phyloP scores from a whole-genome alignment of 2,797 vertebrate genomes.

The Echeneis naucrates region DNA sequence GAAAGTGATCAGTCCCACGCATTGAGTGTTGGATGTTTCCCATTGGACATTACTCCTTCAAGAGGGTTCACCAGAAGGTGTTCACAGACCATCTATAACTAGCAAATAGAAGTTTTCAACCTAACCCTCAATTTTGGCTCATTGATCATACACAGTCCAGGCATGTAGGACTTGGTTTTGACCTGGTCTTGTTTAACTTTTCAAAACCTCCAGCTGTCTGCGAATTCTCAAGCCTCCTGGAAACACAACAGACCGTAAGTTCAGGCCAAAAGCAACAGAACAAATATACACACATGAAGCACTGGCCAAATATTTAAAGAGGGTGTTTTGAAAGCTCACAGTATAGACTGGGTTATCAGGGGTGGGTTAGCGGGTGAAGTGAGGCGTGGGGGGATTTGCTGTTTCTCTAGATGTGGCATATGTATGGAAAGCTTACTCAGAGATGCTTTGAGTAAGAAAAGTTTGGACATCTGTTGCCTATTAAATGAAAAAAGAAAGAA shows the following conservation, averaged over 20 bases:
- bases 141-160: background rate
- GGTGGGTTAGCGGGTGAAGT: constrained; percentile 4
- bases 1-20: too few species aligned
- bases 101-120: background rate
- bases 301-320: constrained; percentile 58
- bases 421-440: constrained; percentile 56
- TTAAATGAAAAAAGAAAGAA: constrained; percentile 69
- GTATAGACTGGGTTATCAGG: constrained; percentile 49
- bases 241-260: constrained; percentile 60
- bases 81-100: background rate
- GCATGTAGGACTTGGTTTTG: background rate
- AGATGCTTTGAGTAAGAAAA: constrained; percentile 57
- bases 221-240: constrained; percentile 60
- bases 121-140: background rate
- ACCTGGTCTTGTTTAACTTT: constrained; percentile 16
- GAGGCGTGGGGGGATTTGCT: background rate
- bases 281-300: constrained; percentile 58
- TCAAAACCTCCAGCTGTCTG: constrained; percentile 65
- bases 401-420: constrained; percentile 53
- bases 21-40: background rate
- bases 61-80: background rate
- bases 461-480: constrained; percentile 75
- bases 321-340: constrained; percentile 59
- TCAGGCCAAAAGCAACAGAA: constrained; percentile 70
- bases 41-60: background rate